Evolutionary conservation across 1,140 invertebrate genomes (phyloP), one percentile per base, ranked within the genome.

Genomic region (Phocides pigmalion): DNA sequence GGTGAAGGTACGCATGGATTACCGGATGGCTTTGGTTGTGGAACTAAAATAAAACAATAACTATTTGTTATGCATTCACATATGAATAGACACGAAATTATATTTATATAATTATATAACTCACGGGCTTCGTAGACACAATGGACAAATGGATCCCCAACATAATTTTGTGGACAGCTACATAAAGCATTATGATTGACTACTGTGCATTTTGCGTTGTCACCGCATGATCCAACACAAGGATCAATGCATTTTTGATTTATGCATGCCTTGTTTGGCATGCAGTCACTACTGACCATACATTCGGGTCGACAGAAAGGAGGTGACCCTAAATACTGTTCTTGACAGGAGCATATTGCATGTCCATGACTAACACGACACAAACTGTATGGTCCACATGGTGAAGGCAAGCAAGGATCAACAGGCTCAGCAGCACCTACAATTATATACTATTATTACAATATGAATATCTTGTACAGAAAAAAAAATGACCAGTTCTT

Each of bases 101-200:
- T n/a, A n/a, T n/a, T n/a, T n/a, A n/a, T n/a, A n/a, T n/a, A n/a
- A n/a, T n/a, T n/a, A n/a, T n/a, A 42, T 63, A 46, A 87, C 93
- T 94, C 93, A 95, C 94, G 93, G 91, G 92, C 82, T 85, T 93
- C 82, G 61, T 92, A 89, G 47, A 90, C 65, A 82, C 95, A 96
- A 66, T 93, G 92, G 32, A 94, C 90, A 77, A 96, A 96, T 53
- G 96, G 95, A 93, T 97, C 95, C 53, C 96, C 96, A 15, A 91
- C 93, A 80, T 93, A 94, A 66, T 94, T 94, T 65, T 86, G 81
- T 11, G 93, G 92, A 84, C 96, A 97, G 77, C 93, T 94, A 84
- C 96, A 97, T 62, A 96, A 94, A 19, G 96, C 94, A 75, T 95
- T 95, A 74, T 97, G 96, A 79, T 95, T 96, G 12, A 96, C 92